Conservation (phyloP, 2,113 vertebrate species). For the Apistogramma diplotaenia region DNA sequence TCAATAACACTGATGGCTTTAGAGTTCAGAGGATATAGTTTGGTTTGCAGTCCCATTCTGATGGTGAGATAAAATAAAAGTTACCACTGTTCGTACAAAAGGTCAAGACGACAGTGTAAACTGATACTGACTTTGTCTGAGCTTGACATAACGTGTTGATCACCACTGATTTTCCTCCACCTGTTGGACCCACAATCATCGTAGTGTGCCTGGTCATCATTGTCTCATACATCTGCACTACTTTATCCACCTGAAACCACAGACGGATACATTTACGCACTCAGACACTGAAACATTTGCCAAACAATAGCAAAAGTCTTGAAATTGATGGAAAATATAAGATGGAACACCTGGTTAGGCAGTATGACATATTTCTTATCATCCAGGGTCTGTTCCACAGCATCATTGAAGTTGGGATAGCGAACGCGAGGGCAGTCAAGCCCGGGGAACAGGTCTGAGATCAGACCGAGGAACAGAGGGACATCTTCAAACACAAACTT, state of each 20-base stretch:
- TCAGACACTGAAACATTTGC: neutral
- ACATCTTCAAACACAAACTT: constrained; percentile 98
- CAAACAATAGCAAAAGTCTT: neutral
- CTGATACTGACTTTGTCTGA: constrained; percentile 85
- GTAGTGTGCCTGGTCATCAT: constrained; percentile 97
- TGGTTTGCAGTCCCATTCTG: constrained; percentile 88
- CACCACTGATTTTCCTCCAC: constrained; percentile 96
- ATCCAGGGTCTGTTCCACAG: constrained; percentile 84
- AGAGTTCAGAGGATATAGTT: constrained; percentile 88
- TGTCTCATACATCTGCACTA: constrained; percentile 96
- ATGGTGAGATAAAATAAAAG: neutral
- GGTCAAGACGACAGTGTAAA: neutral
- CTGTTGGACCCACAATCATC: constrained; percentile 95
- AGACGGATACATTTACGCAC: neutral
- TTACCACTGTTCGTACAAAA: neutral
- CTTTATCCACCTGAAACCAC: constrained; percentile 89
- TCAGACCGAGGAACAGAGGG: constrained; percentile 92
- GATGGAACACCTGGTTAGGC: constrained; percentile 81
- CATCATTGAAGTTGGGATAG: constrained; percentile 88
- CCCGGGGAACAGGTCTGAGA: constrained; percentile 93
- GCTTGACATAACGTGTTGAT: constrained; percentile 91
- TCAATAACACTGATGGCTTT: constrained; percentile 96
- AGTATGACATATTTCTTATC: constrained; percentile 83
- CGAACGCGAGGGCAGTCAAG: constrained; percentile 92
- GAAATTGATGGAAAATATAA: neutral